phyloP scores from a whole-genome alignment of 2,113 vertebrate genomes.

The Mirounga angustirostris region DNA sequence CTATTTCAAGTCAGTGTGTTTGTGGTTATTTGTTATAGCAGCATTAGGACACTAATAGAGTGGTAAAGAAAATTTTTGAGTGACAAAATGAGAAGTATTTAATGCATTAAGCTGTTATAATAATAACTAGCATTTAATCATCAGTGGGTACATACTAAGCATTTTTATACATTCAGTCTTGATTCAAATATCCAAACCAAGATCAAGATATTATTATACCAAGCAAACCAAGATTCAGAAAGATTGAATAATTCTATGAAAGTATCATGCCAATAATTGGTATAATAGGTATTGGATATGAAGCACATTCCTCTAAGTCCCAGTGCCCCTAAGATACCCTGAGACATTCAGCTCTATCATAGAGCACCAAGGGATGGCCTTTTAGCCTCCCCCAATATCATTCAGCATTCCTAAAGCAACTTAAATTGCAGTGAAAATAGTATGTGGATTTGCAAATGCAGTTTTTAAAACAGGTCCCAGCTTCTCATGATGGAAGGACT shows the following conservation, averaged over 20 bases:
- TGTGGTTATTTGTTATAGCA: neutral
- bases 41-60: neutral
- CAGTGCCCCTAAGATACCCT: neutral
- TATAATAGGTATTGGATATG: neutral
- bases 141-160: neutral
- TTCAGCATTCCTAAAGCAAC: neutral
- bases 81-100: neutral
- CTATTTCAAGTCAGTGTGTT: neutral
- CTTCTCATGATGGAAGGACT: neutral
- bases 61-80: neutral
- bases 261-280: neutral
- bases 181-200: neutral
- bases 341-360: neutral
- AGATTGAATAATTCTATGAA: neutral
- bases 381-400: neutral
- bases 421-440: neutral
- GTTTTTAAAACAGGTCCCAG: neutral
- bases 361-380: neutral
- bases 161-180: neutral
- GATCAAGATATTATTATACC: neutral
- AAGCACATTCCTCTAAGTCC: neutral
- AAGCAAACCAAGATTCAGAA: constrained; percentile 57
- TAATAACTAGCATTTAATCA: neutral
- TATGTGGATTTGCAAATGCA: neutral
- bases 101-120: neutral